Base-by-base conservation (phyloP, 2,888 invertebrate genomes). In the Chorisops tibialis region DNA sequence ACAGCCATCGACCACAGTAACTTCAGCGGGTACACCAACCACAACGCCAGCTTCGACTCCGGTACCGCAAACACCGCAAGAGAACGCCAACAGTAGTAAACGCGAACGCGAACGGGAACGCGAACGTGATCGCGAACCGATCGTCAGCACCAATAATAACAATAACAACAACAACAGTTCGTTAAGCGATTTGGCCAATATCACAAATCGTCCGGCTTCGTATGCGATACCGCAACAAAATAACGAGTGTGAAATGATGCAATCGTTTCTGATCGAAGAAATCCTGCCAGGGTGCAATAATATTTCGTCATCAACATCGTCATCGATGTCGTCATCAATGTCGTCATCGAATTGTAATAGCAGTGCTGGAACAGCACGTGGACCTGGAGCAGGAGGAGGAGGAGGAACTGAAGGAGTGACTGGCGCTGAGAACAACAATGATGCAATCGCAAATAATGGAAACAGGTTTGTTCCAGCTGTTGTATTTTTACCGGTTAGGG, bases 401-500 rank as follows among this genome's bases (percentile, higher is more conserved):
- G 30, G 30, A 30, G 30, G 30, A 7, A 30, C 18, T 5, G 7
- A 30, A 7, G 30, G 30, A n/a, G n/a, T n/a, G 9, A 30, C 5
- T 30, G 30, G 3, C 30, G 37, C 18, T 45, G 52, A 51, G 37
- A 48, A 39, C 58, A 62, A 30, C 52, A 61, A 21, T 49, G 50
- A 24, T 18, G 7, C 56, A 43, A 18, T 7, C 11, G 18, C 7
- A 30, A 30, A 14, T 22, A 56, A 5, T 18, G 45, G 56, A 18
- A 72, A 72, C 70, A 86, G 87, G 76, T 90, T 95, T 79, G 87
- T 93, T 73, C 92, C 96, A 69, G 93, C 95, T 71, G 85, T 96
- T 72, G 93, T 96, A 79, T 94, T 93, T 81, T 85, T 96, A 81
- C 96, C 96, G 67, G 95, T 96, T 75, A 87, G 89, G 70, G 88